A percentile compares a stretch with the other conserved stretches of the same genome.
phyloP scores from a whole-genome alignment of 2,888 invertebrate genomes.

The Crocallis elinguaria region DNA sequence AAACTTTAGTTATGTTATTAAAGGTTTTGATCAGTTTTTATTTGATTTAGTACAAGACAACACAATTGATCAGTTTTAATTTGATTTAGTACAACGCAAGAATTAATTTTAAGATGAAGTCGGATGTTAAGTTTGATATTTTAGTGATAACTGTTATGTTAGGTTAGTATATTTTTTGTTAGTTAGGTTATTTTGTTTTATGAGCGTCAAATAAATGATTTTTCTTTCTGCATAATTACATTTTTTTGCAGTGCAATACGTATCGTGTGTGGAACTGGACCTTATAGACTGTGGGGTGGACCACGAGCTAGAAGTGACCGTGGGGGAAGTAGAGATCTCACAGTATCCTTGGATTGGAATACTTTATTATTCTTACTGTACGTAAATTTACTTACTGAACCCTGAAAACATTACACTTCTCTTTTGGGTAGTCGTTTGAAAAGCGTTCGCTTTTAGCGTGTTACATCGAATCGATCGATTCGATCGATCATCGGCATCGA shows the following conservation, averaged over 20 bases:
- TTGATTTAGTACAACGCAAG: no score
- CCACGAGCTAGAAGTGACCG: slow-evolving; percentile 1
- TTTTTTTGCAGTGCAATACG: neutral
- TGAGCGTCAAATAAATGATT: no score
- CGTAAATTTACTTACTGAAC: slow-evolving; percentile 10
- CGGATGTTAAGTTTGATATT: neutral
- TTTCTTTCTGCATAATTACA: no score
- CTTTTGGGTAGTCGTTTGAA: no score
- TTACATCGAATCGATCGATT: no score
- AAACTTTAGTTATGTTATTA: neutral
- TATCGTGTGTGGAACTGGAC: slow-evolving; percentile 4
- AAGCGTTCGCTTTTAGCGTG: no score
- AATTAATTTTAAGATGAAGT: neutral
- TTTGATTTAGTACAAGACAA: neutral
- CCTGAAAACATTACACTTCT: no score
- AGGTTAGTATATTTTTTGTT: neutral
- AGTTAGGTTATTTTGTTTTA: neutral
- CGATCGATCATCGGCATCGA: no score
- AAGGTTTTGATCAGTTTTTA: neutral
- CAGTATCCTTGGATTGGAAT: slow-evolving; percentile 61
- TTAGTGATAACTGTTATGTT: neutral
- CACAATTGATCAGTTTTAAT: neutral
- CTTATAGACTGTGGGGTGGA: slow-evolving; percentile 12
- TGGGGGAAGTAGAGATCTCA: slow-evolving; percentile 42
- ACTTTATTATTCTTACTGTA: slow-evolving; percentile 51